These are phyloP conservation scores for Vipera ursinii DNA, from an alignment of 2,797 vertebrate species.

Conservation along the genomic window DNA sequence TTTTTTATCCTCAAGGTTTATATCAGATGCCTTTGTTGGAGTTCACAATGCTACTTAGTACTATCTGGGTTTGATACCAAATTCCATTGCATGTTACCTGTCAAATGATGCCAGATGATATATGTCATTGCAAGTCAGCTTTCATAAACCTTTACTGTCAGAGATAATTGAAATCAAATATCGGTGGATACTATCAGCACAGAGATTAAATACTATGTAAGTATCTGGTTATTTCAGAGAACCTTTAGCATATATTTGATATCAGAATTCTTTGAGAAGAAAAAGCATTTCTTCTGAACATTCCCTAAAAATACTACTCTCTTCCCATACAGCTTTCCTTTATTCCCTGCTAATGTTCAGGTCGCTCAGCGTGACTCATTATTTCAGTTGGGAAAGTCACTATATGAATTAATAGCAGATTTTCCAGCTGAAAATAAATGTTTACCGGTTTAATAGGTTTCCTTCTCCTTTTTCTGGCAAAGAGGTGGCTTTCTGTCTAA, in stretches of 20 bases:
- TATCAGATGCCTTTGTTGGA: background rate
- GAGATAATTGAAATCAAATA: background rate
- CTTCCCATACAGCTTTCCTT: slow-evolving; percentile 68
- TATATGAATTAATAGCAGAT: slow-evolving; percentile 79
- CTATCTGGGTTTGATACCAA: background rate
- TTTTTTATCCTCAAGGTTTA: background rate
- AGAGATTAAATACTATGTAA: background rate
- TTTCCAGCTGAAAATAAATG: slow-evolving; percentile 78
- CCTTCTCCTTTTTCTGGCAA: slow-evolving; percentile 67
- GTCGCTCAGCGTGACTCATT: slow-evolving; percentile 74
- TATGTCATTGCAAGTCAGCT: background rate
- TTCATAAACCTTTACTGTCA: too few species aligned
- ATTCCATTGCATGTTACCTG: background rate
- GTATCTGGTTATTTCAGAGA: background rate
- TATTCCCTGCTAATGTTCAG: slow-evolving; percentile 74
- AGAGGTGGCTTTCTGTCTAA: slow-evolving; percentile 71
- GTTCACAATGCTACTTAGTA: background rate
- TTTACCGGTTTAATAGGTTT: slow-evolving; percentile 67
- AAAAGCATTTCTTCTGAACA: background rate
- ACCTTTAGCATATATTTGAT: background rate
- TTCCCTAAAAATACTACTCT: slow-evolving; percentile 26
- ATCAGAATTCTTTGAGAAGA: background rate
- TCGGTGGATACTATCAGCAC: background rate
- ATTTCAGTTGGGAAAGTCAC: slow-evolving; percentile 77
- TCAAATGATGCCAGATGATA: background rate